Conservation (phyloP, 2,888 invertebrate genomes). For the Heliconius charithonia region DNA sequence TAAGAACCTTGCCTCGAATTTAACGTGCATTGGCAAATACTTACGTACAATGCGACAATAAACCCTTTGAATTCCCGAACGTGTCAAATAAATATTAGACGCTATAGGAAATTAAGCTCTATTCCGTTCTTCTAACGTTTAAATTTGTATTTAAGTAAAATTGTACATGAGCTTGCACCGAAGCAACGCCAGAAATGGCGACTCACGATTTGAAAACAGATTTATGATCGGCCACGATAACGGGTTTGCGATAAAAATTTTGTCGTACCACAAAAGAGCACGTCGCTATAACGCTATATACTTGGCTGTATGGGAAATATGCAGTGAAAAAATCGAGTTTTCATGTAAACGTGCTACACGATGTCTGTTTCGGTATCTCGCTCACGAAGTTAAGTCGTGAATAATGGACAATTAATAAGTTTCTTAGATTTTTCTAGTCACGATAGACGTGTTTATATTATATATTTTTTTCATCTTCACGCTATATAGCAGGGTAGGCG, state of each 20-base stretch:
- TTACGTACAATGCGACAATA: conserved; percentile 80
- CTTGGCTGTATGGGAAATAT: conserved; percentile 47
- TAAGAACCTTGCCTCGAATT: conserved; percentile 78
- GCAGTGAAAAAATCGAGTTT: conserved; percentile 45
- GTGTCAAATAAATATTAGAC: conserved; percentile 63
- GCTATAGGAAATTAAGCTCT: conserved; percentile 71
- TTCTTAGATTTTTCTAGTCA: conserved; percentile 57
- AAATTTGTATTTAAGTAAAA: conserved; percentile 59
- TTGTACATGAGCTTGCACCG: conserved; percentile 65
- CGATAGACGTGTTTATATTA: conserved; percentile 47
- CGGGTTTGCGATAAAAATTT: conserved; percentile 81
- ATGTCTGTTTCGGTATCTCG: conserved; percentile 52
- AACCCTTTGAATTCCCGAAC: conserved; percentile 67
- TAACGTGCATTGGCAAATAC: conserved; percentile 83
- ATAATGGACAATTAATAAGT: conserved; percentile 54
- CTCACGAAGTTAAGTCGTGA: conserved; percentile 73
- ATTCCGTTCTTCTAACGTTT: conserved; percentile 60
- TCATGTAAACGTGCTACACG: conserved; percentile 64
- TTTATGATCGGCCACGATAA: conserved; percentile 83
- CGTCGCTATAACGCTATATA: conserved; percentile 41
- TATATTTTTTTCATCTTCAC: neutral
- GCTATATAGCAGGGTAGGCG: no score
- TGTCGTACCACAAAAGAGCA: conserved; percentile 72
- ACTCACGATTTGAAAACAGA: conserved; percentile 83
- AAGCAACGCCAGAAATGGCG: conserved; percentile 66